Conservation (phyloP, 2,888 invertebrate genomes). For the Dendrolimus houi region DNA sequence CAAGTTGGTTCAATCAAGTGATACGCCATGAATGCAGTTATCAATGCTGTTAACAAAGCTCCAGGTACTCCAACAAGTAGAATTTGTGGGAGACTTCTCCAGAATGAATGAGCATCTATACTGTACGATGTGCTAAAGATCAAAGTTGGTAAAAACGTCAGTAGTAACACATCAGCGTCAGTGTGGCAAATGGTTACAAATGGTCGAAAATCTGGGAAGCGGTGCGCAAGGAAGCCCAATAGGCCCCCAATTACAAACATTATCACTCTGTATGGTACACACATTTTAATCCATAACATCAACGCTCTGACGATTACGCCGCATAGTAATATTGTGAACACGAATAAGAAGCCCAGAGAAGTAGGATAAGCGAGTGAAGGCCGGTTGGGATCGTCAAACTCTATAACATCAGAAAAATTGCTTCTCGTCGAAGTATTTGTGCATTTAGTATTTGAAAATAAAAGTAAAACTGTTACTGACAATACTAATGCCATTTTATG, state of each 20-base stretch:
- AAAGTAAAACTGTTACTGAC: too few relatives aligned
- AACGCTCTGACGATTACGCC: constrained; percentile 48
- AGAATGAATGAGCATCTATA: constrained; percentile 57
- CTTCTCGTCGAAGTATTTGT: too few relatives aligned
- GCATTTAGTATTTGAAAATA: too few relatives aligned
- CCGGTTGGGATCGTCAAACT: constrained; percentile 26
- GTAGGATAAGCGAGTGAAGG: constrained; percentile 44
- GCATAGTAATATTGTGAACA: constrained; percentile 42
- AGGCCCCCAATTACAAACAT: constrained; percentile 58
- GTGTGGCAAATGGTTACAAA: constrained; percentile 46
- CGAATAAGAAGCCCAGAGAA: constrained; percentile 41
- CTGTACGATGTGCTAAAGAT: constrained; percentile 57
- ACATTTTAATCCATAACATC: constrained; percentile 46
- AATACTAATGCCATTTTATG: constrained; percentile 13
- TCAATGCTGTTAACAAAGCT: constrained; percentile 42
- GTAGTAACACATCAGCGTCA: constrained; percentile 44
- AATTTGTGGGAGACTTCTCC: constrained; percentile 56
- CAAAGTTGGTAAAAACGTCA: constrained; percentile 46
- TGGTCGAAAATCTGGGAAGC: constrained; percentile 43
- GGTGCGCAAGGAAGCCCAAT: constrained; percentile 46
- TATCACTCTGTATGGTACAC: constrained; percentile 51
- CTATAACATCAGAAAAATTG: constrained; percentile 6
- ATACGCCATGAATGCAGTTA: constrained; percentile 51
- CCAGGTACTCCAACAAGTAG: constrained; percentile 52
- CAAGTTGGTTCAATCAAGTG: constrained; percentile 52